phyloP scores from a whole-genome alignment of 2,113 vertebrate species.

The Elaphurus davidianus region DNA sequence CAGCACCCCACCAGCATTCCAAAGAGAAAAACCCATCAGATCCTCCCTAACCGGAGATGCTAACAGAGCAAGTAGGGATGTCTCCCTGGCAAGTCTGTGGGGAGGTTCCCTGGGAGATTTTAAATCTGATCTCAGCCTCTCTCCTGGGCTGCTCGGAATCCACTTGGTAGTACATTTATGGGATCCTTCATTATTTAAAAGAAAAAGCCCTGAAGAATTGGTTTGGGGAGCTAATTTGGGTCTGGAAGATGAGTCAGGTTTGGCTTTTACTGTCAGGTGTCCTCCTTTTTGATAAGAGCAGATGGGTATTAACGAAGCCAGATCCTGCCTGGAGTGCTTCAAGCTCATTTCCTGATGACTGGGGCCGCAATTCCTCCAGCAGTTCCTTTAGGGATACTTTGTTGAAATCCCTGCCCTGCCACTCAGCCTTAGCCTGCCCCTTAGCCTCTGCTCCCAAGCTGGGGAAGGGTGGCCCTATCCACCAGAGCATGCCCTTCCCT shows the following conservation, averaged over 20 bases:
- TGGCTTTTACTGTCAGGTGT: not conserved
- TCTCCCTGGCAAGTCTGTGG: not conserved
- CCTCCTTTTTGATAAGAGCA: conserved; percentile 38
- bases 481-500: not conserved
- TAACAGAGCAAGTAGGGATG: not conserved
- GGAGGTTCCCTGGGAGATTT: not conserved
- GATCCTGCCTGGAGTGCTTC: not conserved
- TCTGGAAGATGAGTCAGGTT: not conserved
- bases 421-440: not conserved
- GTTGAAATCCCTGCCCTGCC: not conserved
- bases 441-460: not conserved
- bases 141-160: not conserved
- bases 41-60: not conserved
- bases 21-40: not conserved
- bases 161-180: conserved; percentile 15
- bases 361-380: not conserved
- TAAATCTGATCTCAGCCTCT: not conserved
- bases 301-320: not conserved
- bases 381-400: not conserved
- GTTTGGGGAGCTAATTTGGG: not conserved
- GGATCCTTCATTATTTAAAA: conserved; percentile 58
- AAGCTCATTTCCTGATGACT: not conserved
- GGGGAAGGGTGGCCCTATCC: not conserved
- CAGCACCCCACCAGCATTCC: fast-evolving
- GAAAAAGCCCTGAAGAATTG: conserved; percentile 1